These are phyloP conservation scores for Empidonax traillii DNA, from an alignment of 2,113 vertebrate genomes.

Conservation along the genomic window DNA sequence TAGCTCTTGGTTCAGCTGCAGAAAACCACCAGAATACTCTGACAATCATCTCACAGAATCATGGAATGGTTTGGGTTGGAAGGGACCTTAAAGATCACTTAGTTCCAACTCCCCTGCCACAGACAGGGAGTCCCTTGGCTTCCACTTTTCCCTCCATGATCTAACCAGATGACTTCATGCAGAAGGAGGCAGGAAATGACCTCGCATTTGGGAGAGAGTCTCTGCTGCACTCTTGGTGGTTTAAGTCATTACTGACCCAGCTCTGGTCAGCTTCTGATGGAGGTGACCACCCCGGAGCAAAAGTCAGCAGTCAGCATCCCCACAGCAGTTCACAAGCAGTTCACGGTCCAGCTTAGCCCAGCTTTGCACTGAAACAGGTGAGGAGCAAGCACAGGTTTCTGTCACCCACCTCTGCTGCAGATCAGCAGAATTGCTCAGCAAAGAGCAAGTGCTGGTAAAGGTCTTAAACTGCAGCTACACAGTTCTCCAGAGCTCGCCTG, in stretches of 20 bases:
- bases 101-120: background rate
- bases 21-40: background rate
- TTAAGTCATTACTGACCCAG: background rate
- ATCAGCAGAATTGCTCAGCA: background rate
- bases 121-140: background rate
- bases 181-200: background rate
- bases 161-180: background rate
- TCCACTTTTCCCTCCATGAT: background rate
- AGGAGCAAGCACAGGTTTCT: background rate
- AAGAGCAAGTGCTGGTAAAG: background rate
- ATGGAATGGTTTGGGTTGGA: background rate
- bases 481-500: background rate
- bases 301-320: background rate
- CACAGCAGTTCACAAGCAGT: background rate
- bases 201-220: background rate
- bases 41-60: background rate
- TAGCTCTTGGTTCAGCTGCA: background rate
- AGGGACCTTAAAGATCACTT: background rate
- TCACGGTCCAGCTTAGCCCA: background rate
- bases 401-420: background rate
- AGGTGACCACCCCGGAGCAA: background rate
- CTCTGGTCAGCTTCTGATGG: background rate
- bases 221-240: background rate
- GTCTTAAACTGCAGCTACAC: background rate
- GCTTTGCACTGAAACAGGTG: background rate